phyloP scores from a whole-genome alignment of 2,797 vertebrate species.

The Remorina albescens region DNA sequence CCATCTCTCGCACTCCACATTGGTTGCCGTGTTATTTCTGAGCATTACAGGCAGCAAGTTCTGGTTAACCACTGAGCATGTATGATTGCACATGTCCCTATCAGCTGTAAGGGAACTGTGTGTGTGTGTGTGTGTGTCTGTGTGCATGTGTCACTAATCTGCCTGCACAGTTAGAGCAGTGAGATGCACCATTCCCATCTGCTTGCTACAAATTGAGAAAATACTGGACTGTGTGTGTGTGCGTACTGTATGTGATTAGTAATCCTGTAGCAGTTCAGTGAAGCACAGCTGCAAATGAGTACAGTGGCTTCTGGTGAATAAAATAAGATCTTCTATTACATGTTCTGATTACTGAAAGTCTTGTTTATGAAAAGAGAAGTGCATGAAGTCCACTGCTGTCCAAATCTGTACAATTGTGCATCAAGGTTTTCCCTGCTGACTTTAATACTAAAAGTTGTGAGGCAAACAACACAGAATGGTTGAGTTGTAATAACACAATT shows the following conservation, averaged over 20 bases:
- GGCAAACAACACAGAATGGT: background rate
- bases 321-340: slow-evolving; percentile 17
- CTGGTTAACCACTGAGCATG: slow-evolving; percentile 45
- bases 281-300: slow-evolving; percentile 39
- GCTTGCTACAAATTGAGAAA: slow-evolving; percentile 63
- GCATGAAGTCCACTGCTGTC: slow-evolving; percentile 10
- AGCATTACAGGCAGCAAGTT: slow-evolving; percentile 27
- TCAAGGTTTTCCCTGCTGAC: background rate
- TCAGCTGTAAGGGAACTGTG: slow-evolving; percentile 23
- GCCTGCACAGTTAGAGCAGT: slow-evolving; percentile 64
- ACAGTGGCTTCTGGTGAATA: slow-evolving; percentile 30
- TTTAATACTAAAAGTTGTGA: slow-evolving; percentile 1
- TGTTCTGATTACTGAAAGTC: slow-evolving; percentile 21
- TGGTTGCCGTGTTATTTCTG: slow-evolving; percentile 21
- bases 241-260: slow-evolving; percentile 40
- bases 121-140: slow-evolving; percentile 20
- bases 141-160: slow-evolving; percentile 58
- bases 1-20: slow-evolving; percentile 16
- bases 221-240: slow-evolving; percentile 22
- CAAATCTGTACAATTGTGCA: background rate
- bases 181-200: slow-evolving; percentile 74
- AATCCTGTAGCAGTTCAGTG: slow-evolving; percentile 50
- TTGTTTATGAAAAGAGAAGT: slow-evolving; percentile 13
- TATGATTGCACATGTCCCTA: slow-evolving; percentile 56
- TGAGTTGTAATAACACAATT: too few relatives aligned